phyloP scores from a whole-genome alignment of 2,888 invertebrate species.

The Scaptomyza reducta region DNA sequence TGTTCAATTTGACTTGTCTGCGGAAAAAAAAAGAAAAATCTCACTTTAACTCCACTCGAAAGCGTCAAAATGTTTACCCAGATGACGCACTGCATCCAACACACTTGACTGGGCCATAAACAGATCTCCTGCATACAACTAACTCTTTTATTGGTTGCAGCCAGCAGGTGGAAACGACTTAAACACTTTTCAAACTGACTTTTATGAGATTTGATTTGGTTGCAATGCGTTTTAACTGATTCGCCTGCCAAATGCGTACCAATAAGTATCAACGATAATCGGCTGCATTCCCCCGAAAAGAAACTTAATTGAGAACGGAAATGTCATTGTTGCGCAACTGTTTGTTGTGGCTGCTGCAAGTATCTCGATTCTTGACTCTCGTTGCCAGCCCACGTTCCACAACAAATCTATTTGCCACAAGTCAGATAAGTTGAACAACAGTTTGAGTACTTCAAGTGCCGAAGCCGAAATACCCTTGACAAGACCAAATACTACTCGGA shows the following conservation, averaged over 20 bases:
- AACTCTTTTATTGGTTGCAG: constrained; percentile 11
- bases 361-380: constrained; percentile 9
- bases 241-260: constrained; percentile 14
- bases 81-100: constrained; percentile 25
- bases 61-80: constrained; percentile 43
- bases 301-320: constrained; percentile 70
- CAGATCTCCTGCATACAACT: neutral
- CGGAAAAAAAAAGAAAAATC: constrained; percentile 27
- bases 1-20: constrained; percentile 49
- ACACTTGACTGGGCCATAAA: neutral
- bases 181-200: constrained; percentile 14
- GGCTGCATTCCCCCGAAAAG: constrained; percentile 23
- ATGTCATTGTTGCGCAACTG: constrained; percentile 60
- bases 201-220: constrained; percentile 3
- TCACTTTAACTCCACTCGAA: constrained; percentile 37
- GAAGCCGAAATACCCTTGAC: constrained; percentile 20
- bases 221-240: constrained; percentile 13
- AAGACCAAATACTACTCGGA: neutral
- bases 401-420: constrained; percentile 23
- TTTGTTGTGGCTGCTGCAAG: constrained; percentile 40
- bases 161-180: constrained; percentile 38
- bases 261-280: constrained; percentile 16
- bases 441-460: neutral
- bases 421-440: constrained; percentile 31
- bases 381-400: constrained; percentile 49